Evolutionary conservation across 2,888 invertebrate species (phyloP).

Genomic region (Papilio protenor): DNA sequence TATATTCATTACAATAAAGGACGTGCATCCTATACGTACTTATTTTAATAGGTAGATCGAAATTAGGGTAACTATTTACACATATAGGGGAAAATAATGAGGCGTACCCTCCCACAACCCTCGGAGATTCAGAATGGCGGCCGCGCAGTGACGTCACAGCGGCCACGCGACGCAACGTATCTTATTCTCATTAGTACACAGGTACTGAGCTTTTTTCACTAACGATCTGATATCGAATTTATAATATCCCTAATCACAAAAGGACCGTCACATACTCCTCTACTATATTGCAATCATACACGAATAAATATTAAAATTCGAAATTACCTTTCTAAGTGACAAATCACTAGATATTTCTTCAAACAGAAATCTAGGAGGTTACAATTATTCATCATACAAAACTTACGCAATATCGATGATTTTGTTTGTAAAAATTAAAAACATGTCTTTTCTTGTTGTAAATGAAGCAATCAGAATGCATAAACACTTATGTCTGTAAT

Average conservation of each 20-base stretch:
- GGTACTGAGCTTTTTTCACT: constrained; percentile 60
- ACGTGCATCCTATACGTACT: constrained; percentile 83
- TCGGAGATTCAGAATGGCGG: constrained; percentile 81
- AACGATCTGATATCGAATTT: constrained; percentile 46
- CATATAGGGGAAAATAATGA: constrained; percentile 84
- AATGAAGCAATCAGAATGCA: constrained; percentile 23
- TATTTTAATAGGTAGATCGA: constrained; percentile 72
- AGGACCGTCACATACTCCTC: not conserved
- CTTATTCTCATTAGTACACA: constrained; percentile 66
- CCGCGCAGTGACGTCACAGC: constrained; percentile 59
- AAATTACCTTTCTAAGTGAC: not conserved
- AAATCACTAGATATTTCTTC: not conserved
- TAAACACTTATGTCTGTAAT: constrained; percentile 52
- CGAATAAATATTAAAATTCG: not conserved
- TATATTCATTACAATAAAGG: constrained; percentile 79
- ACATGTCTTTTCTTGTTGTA: not conserved
- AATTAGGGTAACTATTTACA: constrained; percentile 84
- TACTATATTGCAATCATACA: not conserved
- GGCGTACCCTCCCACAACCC: constrained; percentile 83
- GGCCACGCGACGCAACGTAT: constrained; percentile 60
- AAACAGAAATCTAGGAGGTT: not conserved
- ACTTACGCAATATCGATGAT: not conserved
- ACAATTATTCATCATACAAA: not conserved
- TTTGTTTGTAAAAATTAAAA: not conserved
- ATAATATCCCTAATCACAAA: constrained; percentile 11